These are phyloP conservation scores for Drosophila arawakana DNA, from an alignment of 1,140 invertebrate species.

Conservation along the genomic window DNA sequence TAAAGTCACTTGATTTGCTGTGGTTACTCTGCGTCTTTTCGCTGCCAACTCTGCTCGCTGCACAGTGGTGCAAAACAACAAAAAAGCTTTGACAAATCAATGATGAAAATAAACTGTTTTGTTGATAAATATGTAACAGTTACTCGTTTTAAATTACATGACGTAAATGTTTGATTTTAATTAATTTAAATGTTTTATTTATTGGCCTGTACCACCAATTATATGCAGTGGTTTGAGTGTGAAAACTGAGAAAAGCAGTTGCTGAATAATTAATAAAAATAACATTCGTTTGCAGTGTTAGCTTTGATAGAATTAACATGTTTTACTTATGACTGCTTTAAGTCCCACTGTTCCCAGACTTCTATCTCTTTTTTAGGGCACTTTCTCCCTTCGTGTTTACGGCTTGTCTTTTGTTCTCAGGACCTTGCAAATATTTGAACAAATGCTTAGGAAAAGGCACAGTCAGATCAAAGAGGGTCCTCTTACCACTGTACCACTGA, in stretches of 20 bases:
- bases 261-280: too few relatives aligned
- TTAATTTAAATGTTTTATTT: too few relatives aligned
- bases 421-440: slow-evolving; percentile 70
- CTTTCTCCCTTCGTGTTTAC: slow-evolving; percentile 23
- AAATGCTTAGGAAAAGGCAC: slow-evolving; percentile 59
- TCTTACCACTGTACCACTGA: slow-evolving; percentile 14
- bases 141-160: too few relatives aligned
- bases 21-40: slow-evolving; percentile 58
- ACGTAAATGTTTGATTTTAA: too few relatives aligned
- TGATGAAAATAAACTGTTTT: neutral
- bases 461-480: slow-evolving; percentile 62
- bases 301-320: too few relatives aligned
- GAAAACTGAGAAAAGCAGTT: too few relatives aligned
- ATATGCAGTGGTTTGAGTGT: neutral
- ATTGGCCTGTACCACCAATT: neutral
- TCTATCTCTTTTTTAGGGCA: slow-evolving; percentile 26
- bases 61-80: slow-evolving; percentile 22
- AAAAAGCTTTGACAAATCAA: neutral
- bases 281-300: too few relatives aligned
- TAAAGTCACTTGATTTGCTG: slow-evolving; percentile 48
- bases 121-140: too few relatives aligned
- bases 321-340: neutral
- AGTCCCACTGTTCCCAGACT: slow-evolving; percentile 21
- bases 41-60: slow-evolving; percentile 29
- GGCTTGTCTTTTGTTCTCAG: slow-evolving; percentile 31